Base-by-base conservation (phyloP, 2,113 vertebrate species). In the Rhea pennata region DNA sequence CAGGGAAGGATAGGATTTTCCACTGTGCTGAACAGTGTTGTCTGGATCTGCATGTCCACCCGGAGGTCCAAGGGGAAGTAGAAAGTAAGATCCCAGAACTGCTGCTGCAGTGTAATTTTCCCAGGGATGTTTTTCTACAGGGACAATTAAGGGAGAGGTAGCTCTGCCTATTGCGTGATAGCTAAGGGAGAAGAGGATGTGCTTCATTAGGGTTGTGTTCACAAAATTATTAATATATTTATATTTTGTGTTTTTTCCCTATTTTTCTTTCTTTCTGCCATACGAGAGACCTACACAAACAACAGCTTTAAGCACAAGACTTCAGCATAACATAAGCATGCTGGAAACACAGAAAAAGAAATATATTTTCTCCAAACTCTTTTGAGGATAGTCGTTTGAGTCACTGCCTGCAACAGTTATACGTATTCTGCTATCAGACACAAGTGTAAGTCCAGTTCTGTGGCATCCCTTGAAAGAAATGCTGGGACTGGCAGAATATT, bases 51-150 rank as follows among this genome's bases (percentile, higher is more conserved):
- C 61, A 33, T 92, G 72, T 74, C 88, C 90, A 6, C 36, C 83
- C 82, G 44, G 24, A 40, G 88, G 39, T 58, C 88, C 26, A 94
- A 82, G 23, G 77, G 70, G 36, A 92, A 94, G 91, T 69, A 36
- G 66, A 91, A 88, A 69, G 12, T 54, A 76, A 94, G 48, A 82
- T 82, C 53, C 33, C 8, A 2, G 21, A 92, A 70, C 22, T 84
- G 81, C 54, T 40, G 46, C 33, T 85, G 23, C 58, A 59, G 11
- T 44, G 21, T 33, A 75, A 10, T 61, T 93, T 90, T 83, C 51
- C 61, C 69, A 29, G 58, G 33, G 86, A 39, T 62, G 12, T 23
- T 87, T 87, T 75, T 42, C 59, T 82, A 82, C 23, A 79, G 22
- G 74, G 42, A 19, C 62, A 62, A 20, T 39, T 87, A 84, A 81